phyloP scores from a whole-genome alignment of 2,113 vertebrate genomes.

The Lanius collurio region DNA sequence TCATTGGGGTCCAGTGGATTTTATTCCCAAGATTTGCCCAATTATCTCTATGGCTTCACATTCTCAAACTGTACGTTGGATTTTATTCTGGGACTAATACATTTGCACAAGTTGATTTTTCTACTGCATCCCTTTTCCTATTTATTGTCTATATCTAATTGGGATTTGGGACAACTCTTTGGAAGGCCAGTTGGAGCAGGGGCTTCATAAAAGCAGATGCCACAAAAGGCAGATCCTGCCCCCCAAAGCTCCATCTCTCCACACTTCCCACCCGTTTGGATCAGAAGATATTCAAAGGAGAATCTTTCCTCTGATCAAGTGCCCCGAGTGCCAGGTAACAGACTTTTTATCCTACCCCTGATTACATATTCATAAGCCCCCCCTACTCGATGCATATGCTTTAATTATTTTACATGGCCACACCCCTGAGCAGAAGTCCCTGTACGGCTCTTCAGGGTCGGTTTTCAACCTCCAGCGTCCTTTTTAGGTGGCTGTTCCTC shows the following conservation, averaged over 20 bases:
- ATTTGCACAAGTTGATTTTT: neutral
- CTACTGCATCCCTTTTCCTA: neutral
- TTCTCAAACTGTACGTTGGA: neutral
- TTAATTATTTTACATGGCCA: rapidly evolving
- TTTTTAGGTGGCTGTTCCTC: neutral
- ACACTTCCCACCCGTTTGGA: neutral
- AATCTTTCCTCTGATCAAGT: rapidly evolving
- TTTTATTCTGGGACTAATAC: neutral
- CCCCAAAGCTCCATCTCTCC: neutral
- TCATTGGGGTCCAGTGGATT: neutral
- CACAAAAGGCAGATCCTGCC: neutral
- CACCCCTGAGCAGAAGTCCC: neutral
- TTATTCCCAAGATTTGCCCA: neutral
- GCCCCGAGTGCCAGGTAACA: neutral
- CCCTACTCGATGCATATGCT: rapidly evolving
- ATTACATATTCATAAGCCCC: neutral
- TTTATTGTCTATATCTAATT: neutral
- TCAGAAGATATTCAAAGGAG: neutral
- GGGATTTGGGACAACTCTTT: neutral
- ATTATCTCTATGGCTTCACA: neutral
- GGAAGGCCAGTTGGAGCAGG: neutral
- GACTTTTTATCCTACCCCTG: rapidly evolving
- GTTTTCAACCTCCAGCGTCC: rapidly evolving
- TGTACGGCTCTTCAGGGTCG: rapidly evolving
- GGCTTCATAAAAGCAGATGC: neutral